Evolutionary conservation across 2,113 vertebrate species (phyloP).

Genomic region (Scomber colias): DNA sequence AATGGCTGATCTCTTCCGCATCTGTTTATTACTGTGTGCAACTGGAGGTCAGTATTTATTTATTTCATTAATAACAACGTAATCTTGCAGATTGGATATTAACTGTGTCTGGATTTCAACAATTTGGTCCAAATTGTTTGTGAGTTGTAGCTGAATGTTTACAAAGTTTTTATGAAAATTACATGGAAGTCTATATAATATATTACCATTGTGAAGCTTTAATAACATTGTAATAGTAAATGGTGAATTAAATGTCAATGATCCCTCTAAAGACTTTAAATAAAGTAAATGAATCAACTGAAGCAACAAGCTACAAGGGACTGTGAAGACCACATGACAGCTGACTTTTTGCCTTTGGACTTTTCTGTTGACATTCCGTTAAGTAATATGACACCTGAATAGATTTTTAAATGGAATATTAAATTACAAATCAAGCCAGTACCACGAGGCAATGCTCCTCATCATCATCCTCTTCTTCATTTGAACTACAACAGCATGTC

Average conservation of each 20-base stretch:
- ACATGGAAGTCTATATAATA: not conserved
- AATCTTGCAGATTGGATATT: too few relatives aligned
- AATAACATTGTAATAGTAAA: not conserved
- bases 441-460: not conserved
- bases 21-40: slow-evolving; percentile 47
- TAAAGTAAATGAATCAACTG: not conserved
- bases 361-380: not conserved
- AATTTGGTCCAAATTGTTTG: not conserved
- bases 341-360: not conserved
- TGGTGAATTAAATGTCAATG: not conserved
- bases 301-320: not conserved
- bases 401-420: not conserved
- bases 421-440: not conserved
- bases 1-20: slow-evolving; percentile 17
- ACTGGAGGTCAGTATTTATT: slow-evolving; percentile 59
- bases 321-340: not conserved
- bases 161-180: not conserved
- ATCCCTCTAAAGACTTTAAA: too few relatives aligned
- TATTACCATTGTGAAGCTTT: too few relatives aligned
- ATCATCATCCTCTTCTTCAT: not conserved
- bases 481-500: not conserved
- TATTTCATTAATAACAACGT: not conserved
- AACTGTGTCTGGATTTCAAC: too few relatives aligned
- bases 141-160: not conserved
- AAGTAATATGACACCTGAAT: not conserved